A percentile compares a stretch with the other conserved stretches of the same genome.
These are phyloP conservation scores for Amphipoea lucens DNA, from an alignment of 2,888 invertebrate species.

Conservation along the genomic window DNA sequence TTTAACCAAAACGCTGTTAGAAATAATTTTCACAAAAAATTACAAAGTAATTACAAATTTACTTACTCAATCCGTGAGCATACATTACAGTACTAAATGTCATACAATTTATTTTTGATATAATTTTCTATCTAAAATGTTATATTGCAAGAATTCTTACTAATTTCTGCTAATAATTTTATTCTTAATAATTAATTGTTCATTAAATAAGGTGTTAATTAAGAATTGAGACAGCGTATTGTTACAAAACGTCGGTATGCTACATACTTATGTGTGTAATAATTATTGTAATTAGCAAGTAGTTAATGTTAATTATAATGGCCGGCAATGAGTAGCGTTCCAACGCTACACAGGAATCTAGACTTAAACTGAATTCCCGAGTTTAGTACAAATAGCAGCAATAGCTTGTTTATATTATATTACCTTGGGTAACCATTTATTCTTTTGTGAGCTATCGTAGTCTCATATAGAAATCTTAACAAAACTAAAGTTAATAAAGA, in stretches of 20 bases:
- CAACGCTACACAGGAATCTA: not conserved
- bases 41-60: not conserved
- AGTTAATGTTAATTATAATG: slow-evolving; percentile 3
- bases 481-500: not conserved
- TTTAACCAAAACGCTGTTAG: not conserved
- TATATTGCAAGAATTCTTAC: not conserved
- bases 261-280: not conserved
- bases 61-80: not conserved
- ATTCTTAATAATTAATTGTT: no score
- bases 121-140: not conserved
- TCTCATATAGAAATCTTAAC: not conserved
- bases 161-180: not conserved
- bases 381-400: slow-evolving; percentile 2
- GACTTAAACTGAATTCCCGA: not conserved
- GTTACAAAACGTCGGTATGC: not conserved
- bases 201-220: no score
- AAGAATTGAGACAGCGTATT: not conserved
- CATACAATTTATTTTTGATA: not conserved
- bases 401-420: not conserved
- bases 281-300: slow-evolving; percentile 1
- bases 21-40: not conserved
- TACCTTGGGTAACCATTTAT: not conserved
- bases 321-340: slow-evolving; percentile 2
- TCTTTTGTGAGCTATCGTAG: not conserved
- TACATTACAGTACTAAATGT: not conserved